phyloP scores from a whole-genome alignment of 1,140 invertebrate genomes.

The Lasioglossum albipes region DNA sequence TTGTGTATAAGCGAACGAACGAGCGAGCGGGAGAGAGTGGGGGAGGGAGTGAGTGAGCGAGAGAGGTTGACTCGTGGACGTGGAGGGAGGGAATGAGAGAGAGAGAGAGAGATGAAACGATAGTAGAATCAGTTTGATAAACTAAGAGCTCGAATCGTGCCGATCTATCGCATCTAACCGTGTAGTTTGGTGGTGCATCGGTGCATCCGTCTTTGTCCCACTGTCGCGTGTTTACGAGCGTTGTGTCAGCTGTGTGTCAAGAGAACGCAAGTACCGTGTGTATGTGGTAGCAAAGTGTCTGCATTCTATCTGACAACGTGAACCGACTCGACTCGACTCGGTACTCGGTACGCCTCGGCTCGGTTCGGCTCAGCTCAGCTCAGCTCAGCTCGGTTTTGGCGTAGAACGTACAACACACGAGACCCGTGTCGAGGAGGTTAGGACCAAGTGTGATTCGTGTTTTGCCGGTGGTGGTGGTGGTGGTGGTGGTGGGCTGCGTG shows the following conservation, averaged over 20 bases:
- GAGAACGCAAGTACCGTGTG: slow-evolving; percentile 25
- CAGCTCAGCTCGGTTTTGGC: not conserved
- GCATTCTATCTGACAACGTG: slow-evolving; percentile 36
- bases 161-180: slow-evolving; percentile 32
- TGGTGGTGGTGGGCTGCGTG: slow-evolving; percentile 58
- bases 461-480: slow-evolving; percentile 48
- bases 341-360: slow-evolving; percentile 11
- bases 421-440: slow-evolving; percentile 52
- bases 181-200: slow-evolving; percentile 16
- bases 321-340: slow-evolving; percentile 6
- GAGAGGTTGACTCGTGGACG: slow-evolving; percentile 6
- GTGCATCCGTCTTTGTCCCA: slow-evolving; percentile 33
- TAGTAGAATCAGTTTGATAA: slow-evolving; percentile 48
- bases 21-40: not conserved
- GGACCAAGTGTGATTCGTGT: slow-evolving; percentile 46
- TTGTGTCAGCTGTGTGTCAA: slow-evolving; percentile 58
- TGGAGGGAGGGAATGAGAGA: slow-evolving; percentile 2
- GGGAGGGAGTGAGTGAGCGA: slow-evolving; percentile 3
- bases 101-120: slow-evolving; percentile 16
- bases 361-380: not conserved
- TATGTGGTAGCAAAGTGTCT: slow-evolving; percentile 23
- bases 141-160: slow-evolving; percentile 33
- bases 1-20: not conserved
- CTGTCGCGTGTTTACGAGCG: slow-evolving; percentile 53
- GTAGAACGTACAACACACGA: not conserved